Evolutionary conservation across 2,797 vertebrate genomes (phyloP).

Genomic region (Microctenopoma stevenorrisi): DNA sequence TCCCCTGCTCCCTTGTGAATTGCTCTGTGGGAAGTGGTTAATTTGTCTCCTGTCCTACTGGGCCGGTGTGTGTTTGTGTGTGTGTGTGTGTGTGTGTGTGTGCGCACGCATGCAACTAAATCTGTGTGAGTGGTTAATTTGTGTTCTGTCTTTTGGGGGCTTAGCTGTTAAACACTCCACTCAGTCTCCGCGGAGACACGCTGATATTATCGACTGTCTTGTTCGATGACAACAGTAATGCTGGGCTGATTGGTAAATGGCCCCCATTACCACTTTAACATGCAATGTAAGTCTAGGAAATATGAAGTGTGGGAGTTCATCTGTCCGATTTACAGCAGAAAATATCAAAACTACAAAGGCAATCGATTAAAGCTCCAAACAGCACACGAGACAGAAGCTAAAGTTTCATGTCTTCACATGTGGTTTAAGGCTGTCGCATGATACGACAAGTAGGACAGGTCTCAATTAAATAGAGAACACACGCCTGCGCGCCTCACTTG

Average conservation of each 20-base stretch:
- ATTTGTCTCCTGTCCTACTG: conserved; percentile 75
- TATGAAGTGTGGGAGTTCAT: neutral
- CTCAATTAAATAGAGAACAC: neutral
- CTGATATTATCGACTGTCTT: conserved; percentile 70
- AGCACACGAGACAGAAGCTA: neutral
- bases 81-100: too few relatives aligned
- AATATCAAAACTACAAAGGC: too few relatives aligned
- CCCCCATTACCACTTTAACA: conserved; percentile 45
- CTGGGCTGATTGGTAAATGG: conserved; percentile 59
- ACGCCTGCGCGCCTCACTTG: neutral
- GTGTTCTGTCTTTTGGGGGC: conserved; percentile 58
- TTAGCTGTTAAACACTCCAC: conserved; percentile 71
- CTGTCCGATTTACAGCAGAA: too few relatives aligned
- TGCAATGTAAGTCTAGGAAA: conserved; percentile 22
- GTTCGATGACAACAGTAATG: conserved; percentile 62
- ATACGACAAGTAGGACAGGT: neutral
- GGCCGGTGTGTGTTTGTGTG: too few relatives aligned
- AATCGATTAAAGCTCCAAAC: neutral
- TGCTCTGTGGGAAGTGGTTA: conserved; percentile 77
- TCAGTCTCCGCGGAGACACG: conserved; percentile 60
- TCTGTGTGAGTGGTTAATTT: conserved; percentile 60
- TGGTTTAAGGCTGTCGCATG: neutral
- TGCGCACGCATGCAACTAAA: too few relatives aligned
- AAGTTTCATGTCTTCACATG: neutral
- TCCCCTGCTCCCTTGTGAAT: conserved; percentile 70